phyloP scores from a whole-genome alignment of 2,888 invertebrate species.

The Rugalucina vietnamica region DNA sequence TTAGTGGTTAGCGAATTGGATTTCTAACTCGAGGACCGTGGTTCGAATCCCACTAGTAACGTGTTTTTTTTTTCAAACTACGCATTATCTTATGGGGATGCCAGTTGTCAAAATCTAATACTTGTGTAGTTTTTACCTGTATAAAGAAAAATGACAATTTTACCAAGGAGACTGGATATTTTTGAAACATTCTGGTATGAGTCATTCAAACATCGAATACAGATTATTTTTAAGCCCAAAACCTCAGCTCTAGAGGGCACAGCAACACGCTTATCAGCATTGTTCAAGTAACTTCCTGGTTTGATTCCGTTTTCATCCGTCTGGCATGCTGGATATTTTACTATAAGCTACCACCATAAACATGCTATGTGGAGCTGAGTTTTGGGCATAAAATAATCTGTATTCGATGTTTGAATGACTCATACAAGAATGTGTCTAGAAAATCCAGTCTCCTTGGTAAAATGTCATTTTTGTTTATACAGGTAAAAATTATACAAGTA shows the following conservation, averaged over 20 bases:
- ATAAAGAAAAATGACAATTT: not conserved
- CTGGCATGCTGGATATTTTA: not conserved
- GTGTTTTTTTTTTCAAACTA: not conserved
- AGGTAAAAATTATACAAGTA: no score
- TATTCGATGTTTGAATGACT: no score
- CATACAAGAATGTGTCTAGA: no score
- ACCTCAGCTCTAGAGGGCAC: not conserved
- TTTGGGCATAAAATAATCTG: not conserved
- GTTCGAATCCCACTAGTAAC: not conserved
- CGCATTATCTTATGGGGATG: not conserved
- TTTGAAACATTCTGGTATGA: not conserved
- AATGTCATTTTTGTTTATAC: no score
- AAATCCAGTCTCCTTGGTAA: no score
- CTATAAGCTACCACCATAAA: not conserved
- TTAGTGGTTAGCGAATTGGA: not conserved
- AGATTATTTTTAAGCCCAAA: not conserved
- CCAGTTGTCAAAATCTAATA: not conserved
- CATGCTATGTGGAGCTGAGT: not conserved
- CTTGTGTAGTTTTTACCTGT: not conserved
- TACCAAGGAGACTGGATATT: not conserved
- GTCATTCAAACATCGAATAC: not conserved
- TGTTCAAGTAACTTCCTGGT: no score
- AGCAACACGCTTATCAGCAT: not conserved
- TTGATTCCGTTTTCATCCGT: no score
- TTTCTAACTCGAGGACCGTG: not conserved